Evolutionary conservation across 2,888 invertebrate genomes (phyloP), one percentile per base, ranked within the genome.

Genomic region (Rhingia rostrata): DNA sequence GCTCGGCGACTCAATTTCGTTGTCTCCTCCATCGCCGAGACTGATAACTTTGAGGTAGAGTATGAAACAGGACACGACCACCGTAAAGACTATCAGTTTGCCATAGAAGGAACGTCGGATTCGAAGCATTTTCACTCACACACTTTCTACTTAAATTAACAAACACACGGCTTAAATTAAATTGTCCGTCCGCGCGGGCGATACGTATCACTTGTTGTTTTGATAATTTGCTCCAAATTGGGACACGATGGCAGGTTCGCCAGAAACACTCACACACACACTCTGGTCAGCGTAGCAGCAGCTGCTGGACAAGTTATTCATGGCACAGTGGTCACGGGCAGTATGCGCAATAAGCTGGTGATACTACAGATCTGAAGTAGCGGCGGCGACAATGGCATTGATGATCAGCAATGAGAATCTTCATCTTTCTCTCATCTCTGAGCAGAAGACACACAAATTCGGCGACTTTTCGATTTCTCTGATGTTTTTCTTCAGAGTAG

Each of bases 71-170:
- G 90, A 86, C 53, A 88, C 88, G 41, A 91, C 90, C 33, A 90
- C 87, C 37, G 88, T 87, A 75, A 91, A 90, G 74, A 91, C 88
- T 53, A 91, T 89, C 51, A 91, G 78, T 87, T 91, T 91, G 77
- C 91, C 90, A 82, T 91, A 91, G 78, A 91, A 89, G 87, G 91
- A 91, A 87, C 91, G 86, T 32, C 87, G 91, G 82, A 90, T 89
- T 87, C 91, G 90, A 87, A 90, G 87, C 91, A 91, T 91, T 86
- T 88, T 89, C 72, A 10, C 39, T 69, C 35, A 45, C 39, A 56
- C 60, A 61, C 64, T 73, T 78, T 77, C 70, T 70, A 78, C 61
- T 66, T 72, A 66, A 73, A 66, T 37, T 22, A 22, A 67, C 72
- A 73, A 79, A 6, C 22, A 35, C 30, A 39, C n/a, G 58, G 49